A percentile compares a stretch with the other conserved stretches of the same genome.
Evolutionary conservation across 2,113 vertebrate species (phyloP).

Genomic region (Gymnobelideus leadbeateri): DNA sequence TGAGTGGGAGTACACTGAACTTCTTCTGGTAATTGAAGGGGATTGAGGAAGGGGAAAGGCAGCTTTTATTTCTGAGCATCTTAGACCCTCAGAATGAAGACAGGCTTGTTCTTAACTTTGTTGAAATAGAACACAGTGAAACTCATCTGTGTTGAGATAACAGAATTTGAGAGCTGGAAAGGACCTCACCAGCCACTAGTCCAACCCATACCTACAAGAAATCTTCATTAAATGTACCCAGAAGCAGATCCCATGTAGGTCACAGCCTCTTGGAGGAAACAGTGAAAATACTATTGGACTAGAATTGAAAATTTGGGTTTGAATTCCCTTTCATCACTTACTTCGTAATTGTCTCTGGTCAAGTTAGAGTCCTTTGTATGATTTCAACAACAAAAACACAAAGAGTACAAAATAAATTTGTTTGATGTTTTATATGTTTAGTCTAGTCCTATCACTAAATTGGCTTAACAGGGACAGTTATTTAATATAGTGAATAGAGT

Average conservation of each 20-base stretch:
- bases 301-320: too few species aligned
- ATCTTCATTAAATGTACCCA: too few species aligned
- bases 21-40: slow-evolving; percentile 50
- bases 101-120: background rate
- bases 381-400: background rate
- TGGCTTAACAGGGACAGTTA: background rate
- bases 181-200: background rate
- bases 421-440: background rate
- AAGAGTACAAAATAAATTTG: background rate
- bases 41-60: background rate
- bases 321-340: too few species aligned
- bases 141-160: background rate
- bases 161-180: background rate
- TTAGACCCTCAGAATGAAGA: background rate
- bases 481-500: background rate
- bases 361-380: too few species aligned
- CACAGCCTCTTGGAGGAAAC: too few species aligned
- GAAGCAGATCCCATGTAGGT: too few species aligned
- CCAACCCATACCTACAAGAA: background rate
- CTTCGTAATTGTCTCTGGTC: too few species aligned
- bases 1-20: slow-evolving; percentile 25
- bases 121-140: background rate
- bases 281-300: background rate
- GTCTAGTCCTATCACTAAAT: background rate
- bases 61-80: slow-evolving; percentile 10